These are phyloP conservation scores for Drosophila nr. fundita DNA, from an alignment of 2,888 invertebrate genomes.

Conservation along the genomic window DNA sequence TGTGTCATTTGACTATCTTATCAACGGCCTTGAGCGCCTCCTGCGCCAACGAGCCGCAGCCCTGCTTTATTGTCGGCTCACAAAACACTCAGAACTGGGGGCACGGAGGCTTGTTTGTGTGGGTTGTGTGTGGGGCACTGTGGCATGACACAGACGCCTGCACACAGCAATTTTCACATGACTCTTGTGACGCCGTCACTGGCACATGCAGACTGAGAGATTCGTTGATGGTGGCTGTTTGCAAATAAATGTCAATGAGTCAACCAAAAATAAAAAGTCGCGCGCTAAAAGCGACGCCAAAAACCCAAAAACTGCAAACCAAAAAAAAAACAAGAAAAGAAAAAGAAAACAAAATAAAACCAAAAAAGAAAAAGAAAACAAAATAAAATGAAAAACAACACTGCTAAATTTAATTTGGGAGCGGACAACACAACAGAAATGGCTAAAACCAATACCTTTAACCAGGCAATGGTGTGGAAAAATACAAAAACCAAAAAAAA, in stretches of 20 bases:
- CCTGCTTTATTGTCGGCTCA: constrained; percentile 31
- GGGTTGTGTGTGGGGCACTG: not conserved
- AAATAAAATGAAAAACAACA: constrained; percentile 21
- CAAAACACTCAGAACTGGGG: constrained; percentile 33
- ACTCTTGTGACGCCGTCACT: constrained; percentile 34
- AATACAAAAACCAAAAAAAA: constrained; percentile 35
- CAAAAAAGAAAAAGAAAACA: constrained; percentile 16
- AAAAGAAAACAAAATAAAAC: constrained; percentile 18
- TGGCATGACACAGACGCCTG: constrained; percentile 39
- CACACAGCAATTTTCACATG: constrained; percentile 43
- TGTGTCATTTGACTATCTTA: constrained; percentile 49
- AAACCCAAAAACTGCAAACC: constrained; percentile 18
- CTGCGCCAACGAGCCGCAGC: constrained; percentile 25
- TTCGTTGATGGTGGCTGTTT: constrained; percentile 8
- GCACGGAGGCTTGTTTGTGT: not conserved
- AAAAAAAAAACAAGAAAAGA: constrained; percentile 7
- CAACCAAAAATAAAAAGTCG: constrained; percentile 48
- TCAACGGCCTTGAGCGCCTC: constrained; percentile 64
- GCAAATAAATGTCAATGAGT: constrained; percentile 66
- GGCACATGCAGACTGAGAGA: constrained; percentile 7
- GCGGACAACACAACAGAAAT: constrained; percentile 18
- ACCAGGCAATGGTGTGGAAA: constrained; percentile 54
- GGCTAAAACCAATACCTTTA: constrained; percentile 44
- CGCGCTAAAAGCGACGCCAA: constrained; percentile 48
- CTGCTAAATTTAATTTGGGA: constrained; percentile 51